Evolutionary conservation across 2,888 invertebrate genomes (phyloP).

Genomic region (Hirtodrosophila confusa): DNA sequence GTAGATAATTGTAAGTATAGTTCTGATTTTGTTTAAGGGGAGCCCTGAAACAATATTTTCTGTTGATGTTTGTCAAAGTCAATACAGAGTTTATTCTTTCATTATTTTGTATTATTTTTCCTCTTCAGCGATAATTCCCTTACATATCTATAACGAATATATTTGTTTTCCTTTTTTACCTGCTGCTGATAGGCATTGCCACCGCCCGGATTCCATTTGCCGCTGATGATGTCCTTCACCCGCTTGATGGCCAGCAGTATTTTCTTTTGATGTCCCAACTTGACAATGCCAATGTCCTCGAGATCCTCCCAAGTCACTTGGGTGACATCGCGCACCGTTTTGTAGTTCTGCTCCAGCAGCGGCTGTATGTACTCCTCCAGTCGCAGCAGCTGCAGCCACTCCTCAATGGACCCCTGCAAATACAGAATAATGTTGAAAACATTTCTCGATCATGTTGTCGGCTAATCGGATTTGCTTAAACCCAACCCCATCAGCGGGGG

Average conservation of each 20-base stretch:
- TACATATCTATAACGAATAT: background rate
- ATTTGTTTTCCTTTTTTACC: constrained; percentile 53
- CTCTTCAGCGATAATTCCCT: background rate
- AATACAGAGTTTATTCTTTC: too few relatives aligned
- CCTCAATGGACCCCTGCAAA: constrained; percentile 93
- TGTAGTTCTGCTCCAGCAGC: constrained; percentile 96
- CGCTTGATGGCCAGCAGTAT: constrained; percentile 98
- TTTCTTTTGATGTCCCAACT: constrained; percentile 99
- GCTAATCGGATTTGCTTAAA: constrained; percentile 67
- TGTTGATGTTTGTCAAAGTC: too few relatives aligned
- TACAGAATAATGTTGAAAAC: background rate
- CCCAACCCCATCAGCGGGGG: constrained; percentile 30
- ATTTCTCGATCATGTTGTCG: constrained; percentile 3
- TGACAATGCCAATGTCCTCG: constrained; percentile 97
- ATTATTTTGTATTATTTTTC: too few relatives aligned
- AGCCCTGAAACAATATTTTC: too few relatives aligned
- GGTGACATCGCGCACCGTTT: constrained; percentile 96
- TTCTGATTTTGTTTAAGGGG: too few relatives aligned
- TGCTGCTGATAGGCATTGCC: constrained; percentile 82
- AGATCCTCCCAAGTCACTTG: constrained; percentile 99
- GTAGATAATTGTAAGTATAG: too few relatives aligned
- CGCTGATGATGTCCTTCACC: constrained; percentile 95
- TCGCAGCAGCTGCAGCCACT: constrained; percentile 96
- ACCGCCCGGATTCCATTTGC: constrained; percentile 87
- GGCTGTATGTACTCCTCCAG: constrained; percentile 96